Base-by-base conservation (phyloP, 2,797 vertebrate species). In the Pelobates cultripes region DNA sequence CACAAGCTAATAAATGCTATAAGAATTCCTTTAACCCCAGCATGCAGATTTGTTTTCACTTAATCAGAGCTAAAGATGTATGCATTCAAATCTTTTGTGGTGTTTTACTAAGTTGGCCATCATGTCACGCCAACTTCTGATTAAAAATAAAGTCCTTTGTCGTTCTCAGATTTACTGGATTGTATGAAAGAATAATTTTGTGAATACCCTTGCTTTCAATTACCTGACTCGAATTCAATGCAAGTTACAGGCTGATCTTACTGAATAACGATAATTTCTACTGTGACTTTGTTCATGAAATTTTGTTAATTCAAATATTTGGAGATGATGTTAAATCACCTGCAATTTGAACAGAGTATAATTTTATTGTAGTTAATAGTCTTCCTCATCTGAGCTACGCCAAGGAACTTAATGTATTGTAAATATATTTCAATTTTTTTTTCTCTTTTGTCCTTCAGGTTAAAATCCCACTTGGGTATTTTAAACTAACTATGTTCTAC, bases 1-100 rank as follows among this genome's bases (percentile, higher is more conserved):
- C 86, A 85, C 79, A 91, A 92, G 89, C 90, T 90, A 91, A 93
- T 93, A 92, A 91, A 94, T 93, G 91, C 91, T 87, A 87, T 77
- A 88, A 93, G 89, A 90, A 86, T 89, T 89, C 88, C 88, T 85
- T 79, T 89, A 83, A 84, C 88, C 86, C n/a, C 89, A 88, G 88
- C 83, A 77, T 87, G 88, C 77, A 87, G 84, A 79, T 86, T 83
- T 87, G 70, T 87, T 82, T 85, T 84, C 81, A 77, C 85, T 89
- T 89, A 88, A 88, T 89, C 86, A 90, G 84, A 86, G 84, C 83
- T 89, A 88, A 85, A 89, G 83, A 43, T 87, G 87, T 72, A 79
- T 87, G 87, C 28, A 28, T 78, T 76, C 79, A 88, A 84, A 74
- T 79, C 12, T 86, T 88, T 85, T 63, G 73, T 71, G 73, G 76